phyloP scores from a whole-genome alignment of 1,140 invertebrate species.

The Yoshiicerus persimilis region DNA sequence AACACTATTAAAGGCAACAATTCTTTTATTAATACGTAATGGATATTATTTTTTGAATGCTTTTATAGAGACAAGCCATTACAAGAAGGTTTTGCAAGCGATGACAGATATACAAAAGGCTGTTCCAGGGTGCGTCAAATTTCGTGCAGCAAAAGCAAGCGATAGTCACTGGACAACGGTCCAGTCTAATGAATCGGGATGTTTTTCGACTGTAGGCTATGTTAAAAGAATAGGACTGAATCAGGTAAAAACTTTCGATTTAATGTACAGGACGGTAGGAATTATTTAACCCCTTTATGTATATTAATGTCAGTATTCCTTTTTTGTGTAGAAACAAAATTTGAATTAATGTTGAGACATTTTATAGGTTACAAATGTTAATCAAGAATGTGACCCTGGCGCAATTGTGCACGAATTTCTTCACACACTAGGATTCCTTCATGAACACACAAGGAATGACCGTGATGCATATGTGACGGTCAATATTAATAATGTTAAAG shows the following conservation, averaged over 20 bases:
- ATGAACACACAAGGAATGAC: neutral
- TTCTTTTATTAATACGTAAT: too few species aligned
- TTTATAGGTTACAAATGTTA: neutral
- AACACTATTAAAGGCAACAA: too few species aligned
- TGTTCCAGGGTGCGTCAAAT: neutral
- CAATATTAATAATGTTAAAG: neutral
- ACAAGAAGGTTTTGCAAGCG: neutral
- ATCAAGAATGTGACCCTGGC: neutral
- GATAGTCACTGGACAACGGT: neutral
- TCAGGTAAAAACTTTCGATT: neutral
- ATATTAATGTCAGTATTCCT: too few species aligned
- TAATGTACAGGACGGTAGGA: neutral
- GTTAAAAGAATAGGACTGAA: neutral
- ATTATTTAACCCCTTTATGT: neutral
- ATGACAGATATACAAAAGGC: neutral
- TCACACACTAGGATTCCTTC: neutral
- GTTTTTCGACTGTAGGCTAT: neutral
- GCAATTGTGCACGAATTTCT: neutral
- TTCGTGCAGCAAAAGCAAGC: neutral
- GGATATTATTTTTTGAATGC: neutral
- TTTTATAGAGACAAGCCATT: neutral
- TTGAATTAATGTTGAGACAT: neutral
- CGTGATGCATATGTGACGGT: neutral
- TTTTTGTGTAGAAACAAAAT: neutral
- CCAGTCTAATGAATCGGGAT: neutral